Percentiles rank a stretch among this genome's conserved stretches.
Evolutionary conservation across 2,113 vertebrate genomes (phyloP).

Genomic region (Baryphthengus martii): DNA sequence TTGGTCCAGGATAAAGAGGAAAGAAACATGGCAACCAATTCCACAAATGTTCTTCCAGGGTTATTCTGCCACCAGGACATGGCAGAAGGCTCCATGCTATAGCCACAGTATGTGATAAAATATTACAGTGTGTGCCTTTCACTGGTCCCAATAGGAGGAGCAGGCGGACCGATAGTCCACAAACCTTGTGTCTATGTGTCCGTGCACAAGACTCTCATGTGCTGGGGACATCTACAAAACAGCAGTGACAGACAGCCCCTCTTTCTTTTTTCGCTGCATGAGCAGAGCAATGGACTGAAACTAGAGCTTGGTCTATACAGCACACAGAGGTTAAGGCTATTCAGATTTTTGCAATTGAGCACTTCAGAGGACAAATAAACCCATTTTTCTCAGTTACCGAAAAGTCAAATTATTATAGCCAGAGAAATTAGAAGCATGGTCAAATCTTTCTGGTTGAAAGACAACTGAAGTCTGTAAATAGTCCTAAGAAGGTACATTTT

Average conservation of each 20-base stretch:
- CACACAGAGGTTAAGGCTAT: not conserved
- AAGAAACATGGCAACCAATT: not conserved
- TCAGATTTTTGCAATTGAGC: not conserved
- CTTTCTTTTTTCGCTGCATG: not conserved
- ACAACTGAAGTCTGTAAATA: not conserved
- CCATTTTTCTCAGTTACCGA: not conserved
- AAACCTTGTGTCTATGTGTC: not conserved
- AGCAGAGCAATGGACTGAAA: not conserved
- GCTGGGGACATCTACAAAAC: not conserved
- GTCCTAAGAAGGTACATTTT: not conserved
- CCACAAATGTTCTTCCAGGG: fast-evolving
- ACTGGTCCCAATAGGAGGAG: not conserved
- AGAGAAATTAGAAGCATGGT: not conserved
- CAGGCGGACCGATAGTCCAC: not conserved
- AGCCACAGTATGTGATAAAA: not conserved
- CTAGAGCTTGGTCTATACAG: not conserved
- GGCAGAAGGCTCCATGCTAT: not conserved
- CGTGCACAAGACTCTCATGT: fast-evolving
- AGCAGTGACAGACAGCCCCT: not conserved
- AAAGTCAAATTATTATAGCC: not conserved
- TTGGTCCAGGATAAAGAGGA: not conserved
- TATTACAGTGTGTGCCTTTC: not conserved
- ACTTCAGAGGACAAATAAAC: not conserved
- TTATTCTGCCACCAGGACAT: not conserved
- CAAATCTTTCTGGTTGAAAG: not conserved